Conservation (phyloP, 2,888 invertebrate genomes). For the Slavum lentiscoides region DNA sequence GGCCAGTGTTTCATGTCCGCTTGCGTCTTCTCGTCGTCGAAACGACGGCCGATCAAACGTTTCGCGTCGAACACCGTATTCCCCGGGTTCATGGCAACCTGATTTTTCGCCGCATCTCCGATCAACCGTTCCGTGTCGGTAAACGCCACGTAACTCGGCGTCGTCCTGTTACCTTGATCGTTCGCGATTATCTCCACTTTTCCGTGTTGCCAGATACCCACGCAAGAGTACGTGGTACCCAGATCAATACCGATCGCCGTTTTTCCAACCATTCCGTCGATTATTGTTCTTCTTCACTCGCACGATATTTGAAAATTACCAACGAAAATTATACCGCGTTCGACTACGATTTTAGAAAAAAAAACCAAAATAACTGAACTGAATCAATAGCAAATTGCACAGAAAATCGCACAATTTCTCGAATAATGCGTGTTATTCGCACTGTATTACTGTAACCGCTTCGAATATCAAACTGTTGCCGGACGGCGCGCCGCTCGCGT, state of each 20-base stretch:
- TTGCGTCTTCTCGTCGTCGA: conserved; percentile 73
- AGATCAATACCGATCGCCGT: conserved; percentile 78
- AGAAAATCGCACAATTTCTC: too few species aligned
- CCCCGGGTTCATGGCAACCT: conserved; percentile 72
- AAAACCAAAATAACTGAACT: too few species aligned
- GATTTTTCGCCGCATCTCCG: conserved; percentile 62
- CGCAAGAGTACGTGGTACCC: conserved; percentile 85
- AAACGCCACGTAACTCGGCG: conserved; percentile 76
- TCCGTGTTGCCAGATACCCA: conserved; percentile 79
- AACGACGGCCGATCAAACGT: conserved; percentile 70
- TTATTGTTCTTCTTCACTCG: too few species aligned
- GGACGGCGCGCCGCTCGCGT: background rate
- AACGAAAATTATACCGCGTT: background rate
- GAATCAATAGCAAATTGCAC: background rate
- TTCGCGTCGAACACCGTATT: conserved; percentile 82
- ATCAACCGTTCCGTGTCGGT: conserved; percentile 64
- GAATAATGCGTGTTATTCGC: too few species aligned
- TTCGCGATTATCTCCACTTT: conserved; percentile 84
- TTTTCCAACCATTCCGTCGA: conserved; percentile 16
- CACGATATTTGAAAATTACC: too few species aligned
- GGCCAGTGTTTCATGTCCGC: conserved; percentile 83
- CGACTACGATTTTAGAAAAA: background rate
- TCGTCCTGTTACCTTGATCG: conserved; percentile 79
- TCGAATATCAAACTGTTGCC: background rate
- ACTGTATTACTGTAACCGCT: background rate